phyloP scores from a whole-genome alignment of 2,797 vertebrate genomes.

The Tenualosa ilisha region DNA sequence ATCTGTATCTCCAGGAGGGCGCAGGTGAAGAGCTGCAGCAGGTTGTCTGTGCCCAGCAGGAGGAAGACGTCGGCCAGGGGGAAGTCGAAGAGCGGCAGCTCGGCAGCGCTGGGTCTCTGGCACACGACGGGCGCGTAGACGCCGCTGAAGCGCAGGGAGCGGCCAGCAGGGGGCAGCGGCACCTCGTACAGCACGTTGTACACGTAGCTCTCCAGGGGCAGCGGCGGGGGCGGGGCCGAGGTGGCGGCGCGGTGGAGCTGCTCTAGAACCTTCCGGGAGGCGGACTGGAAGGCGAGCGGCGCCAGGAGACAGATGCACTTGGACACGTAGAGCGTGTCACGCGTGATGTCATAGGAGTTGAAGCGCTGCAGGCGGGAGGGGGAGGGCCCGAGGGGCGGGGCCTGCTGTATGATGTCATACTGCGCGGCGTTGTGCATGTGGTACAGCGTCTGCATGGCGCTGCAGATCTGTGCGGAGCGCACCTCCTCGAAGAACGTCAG shows the following conservation, averaged over 20 bases:
- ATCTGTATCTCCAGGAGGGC: slow-evolving; percentile 98
- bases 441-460: slow-evolving; percentile 98
- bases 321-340: slow-evolving; percentile 95
- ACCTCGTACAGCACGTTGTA: slow-evolving; percentile 98
- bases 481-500: slow-evolving; percentile 99
- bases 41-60: slow-evolving; percentile 93
- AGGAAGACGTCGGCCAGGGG: slow-evolving; percentile 88
- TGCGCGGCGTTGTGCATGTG: slow-evolving; percentile 99
- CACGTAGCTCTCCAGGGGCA: slow-evolving; percentile 96
- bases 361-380: slow-evolving; percentile 91
- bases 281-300: slow-evolving; percentile 96
- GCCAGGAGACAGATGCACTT: slow-evolving; percentile 98
- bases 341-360: slow-evolving; percentile 97
- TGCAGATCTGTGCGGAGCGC: slow-evolving; percentile 98
- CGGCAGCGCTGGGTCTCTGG: slow-evolving; percentile 92
- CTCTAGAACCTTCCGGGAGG: slow-evolving; percentile 88
- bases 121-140: slow-evolving; percentile 93
- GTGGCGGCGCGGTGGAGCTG: slow-evolving; percentile 94
- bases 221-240: slow-evolving; percentile 91
- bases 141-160: slow-evolving; percentile 95
- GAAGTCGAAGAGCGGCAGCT: slow-evolving; percentile 96
- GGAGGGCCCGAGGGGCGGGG: slow-evolving; percentile 70
- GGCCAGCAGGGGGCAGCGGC: slow-evolving; percentile 89
- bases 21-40: slow-evolving; percentile 97
- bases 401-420: slow-evolving; percentile 88